phyloP scores from a whole-genome alignment of 2,113 vertebrate species.

The Grammomys surdaster region DNA sequence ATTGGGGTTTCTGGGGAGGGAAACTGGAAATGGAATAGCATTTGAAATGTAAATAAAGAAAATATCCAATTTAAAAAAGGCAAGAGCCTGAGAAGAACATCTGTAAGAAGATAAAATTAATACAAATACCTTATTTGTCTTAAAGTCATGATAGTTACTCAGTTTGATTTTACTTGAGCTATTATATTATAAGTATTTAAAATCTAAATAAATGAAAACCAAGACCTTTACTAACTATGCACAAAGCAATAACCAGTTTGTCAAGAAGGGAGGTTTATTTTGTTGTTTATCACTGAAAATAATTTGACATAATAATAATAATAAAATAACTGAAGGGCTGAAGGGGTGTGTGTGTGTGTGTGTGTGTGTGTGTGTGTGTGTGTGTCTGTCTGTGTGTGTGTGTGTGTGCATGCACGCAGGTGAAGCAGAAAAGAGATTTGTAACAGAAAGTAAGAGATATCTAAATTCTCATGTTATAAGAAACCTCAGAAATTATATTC shows the following conservation, averaged over 20 bases:
- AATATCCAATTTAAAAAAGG: background rate
- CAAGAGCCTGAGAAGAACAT: background rate
- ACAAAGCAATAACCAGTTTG: conserved; percentile 24
- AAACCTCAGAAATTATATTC: background rate
- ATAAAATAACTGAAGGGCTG: conserved; percentile 36
- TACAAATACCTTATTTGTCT: conserved; percentile 34
- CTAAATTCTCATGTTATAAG: background rate
- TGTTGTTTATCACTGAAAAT: background rate
- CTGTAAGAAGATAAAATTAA: conserved; percentile 6
- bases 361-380: background rate
- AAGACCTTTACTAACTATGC: conserved; percentile 29
- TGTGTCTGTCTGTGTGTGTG: background rate
- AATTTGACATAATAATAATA: background rate
- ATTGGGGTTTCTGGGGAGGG: too few species aligned
- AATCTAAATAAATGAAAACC: conserved; percentile 54
- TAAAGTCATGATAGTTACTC: conserved; percentile 30
- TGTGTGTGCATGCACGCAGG: background rate
- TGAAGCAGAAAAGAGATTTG: background rate
- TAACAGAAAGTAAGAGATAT: background rate
- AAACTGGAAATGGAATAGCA: too few species aligned
- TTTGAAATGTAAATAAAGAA: too few species aligned
- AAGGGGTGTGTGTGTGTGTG: background rate
- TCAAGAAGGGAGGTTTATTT: background rate
- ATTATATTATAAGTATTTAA: conserved; percentile 29
- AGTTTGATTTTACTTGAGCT: background rate